Base-by-base conservation (phyloP, 2,113 vertebrate species). In the Muscicapa adusta region DNA sequence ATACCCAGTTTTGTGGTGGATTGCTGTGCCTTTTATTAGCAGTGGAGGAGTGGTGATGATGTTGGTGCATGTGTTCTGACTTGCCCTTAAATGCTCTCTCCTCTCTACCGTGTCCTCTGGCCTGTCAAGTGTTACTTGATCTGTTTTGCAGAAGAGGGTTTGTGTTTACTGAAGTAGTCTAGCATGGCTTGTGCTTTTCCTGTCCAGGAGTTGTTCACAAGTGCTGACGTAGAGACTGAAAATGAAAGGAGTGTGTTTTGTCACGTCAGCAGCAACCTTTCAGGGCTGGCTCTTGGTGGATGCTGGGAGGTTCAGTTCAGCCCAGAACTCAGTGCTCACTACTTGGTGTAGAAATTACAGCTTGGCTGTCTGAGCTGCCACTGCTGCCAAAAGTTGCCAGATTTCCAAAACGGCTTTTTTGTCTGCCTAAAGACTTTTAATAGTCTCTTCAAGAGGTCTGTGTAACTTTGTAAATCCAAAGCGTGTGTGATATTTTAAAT, bases 401-500 rank as follows among this genome's bases (percentile, higher is more conserved):
- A 53, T 78, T 81, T 85, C 42, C 53, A 50, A 18, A 77, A 12
- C 0, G 2, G 3, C 24, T 65, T 85, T 93, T 93, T 85, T 88
- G 7, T 36, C 23, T 57, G 77, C 54, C 62, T 87, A 10, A 75
- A 72, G 33, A 22, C 42, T 16, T 79, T n/a, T 45, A 9, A 9
- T 45, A 38, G 9, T 66, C 16, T 86, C 14, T 72, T 82, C n/a
- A 43, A 54, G 53, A 40, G 10, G 14, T 51, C 25, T 81, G 0
- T 53, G 9, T 42, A 70, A 76, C 6, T 89, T 50, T 22, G 7
- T 45, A 42, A 65, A 67, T 75, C 45, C 29, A 24, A 73, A 92
- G 22, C 0, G 0, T 1, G 0, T 0, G 0, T 50, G 47, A 8
- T 57, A 16, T 20, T 85, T 77, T 47, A 47, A 90, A 58, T 83